phyloP scores from a whole-genome alignment of 2,113 vertebrate genomes.

The Gymnocephalus cernua region DNA sequence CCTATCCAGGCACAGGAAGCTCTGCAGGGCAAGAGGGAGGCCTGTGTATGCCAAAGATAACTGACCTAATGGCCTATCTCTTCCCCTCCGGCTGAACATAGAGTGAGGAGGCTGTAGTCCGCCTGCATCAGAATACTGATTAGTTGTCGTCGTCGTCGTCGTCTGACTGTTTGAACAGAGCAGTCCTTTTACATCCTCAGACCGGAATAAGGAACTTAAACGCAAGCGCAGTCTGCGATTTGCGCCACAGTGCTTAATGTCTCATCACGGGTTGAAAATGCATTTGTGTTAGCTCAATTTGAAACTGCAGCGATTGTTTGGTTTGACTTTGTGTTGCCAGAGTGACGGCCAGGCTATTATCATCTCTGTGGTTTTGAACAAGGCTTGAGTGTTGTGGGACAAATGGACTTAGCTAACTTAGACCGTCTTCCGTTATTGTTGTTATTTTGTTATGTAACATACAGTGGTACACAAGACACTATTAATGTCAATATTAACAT shows the following conservation, averaged over 20 bases:
- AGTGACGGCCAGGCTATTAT: background rate
- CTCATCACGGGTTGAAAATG: background rate
- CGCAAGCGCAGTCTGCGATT: background rate
- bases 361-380: background rate
- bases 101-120: slow-evolving; percentile 57
- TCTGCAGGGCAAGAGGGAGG: too few species aligned
- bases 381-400: background rate
- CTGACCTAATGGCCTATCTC: slow-evolving; percentile 76
- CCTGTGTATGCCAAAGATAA: slow-evolving; percentile 80
- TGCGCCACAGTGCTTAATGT: background rate
- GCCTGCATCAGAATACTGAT: slow-evolving; percentile 74
- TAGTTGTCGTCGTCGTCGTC: slow-evolving; percentile 32
- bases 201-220: slow-evolving; percentile 26
- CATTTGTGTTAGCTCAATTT: slow-evolving; percentile 21
- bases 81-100: slow-evolving; percentile 63
- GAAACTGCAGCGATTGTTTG: slow-evolving; percentile 7
- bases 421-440: background rate
- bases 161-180: slow-evolving; percentile 58
- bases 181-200: slow-evolving; percentile 45
- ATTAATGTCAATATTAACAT: background rate
- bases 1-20: too few species aligned
- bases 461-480: background rate
- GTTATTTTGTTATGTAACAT: background rate
- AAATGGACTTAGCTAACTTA: background rate
- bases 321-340: background rate